Evolutionary conservation across 1,140 invertebrate genomes (phyloP).

Genomic region (Lepidostoma basale): DNA sequence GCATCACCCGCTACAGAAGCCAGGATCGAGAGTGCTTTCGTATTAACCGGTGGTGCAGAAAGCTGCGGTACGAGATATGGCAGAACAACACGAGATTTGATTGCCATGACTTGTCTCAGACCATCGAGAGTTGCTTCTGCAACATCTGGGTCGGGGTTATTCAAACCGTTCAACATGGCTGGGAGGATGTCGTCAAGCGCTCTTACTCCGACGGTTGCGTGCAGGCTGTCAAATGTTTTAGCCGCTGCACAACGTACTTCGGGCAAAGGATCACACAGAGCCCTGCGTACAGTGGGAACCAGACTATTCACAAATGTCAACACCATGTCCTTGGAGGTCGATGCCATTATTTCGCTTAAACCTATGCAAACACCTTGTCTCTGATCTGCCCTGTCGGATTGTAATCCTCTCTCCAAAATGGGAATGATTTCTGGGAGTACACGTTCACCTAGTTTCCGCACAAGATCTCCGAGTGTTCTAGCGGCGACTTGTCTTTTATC

Average conservation of each 20-base stretch:
- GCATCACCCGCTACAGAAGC: slow-evolving; percentile 93
- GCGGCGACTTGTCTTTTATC: slow-evolving; percentile 97
- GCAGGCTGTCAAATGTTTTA: slow-evolving; percentile 94
- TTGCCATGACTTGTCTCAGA: slow-evolving; percentile 94
- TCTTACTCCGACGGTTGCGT: slow-evolving; percentile 90
- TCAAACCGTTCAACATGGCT: slow-evolving; percentile 83
- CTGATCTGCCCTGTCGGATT: slow-evolving; percentile 90
- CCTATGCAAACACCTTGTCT: slow-evolving; percentile 98
- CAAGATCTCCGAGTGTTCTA: slow-evolving; percentile 94
- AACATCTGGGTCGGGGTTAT: slow-evolving; percentile 73
- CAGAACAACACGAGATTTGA: slow-evolving; percentile 93
- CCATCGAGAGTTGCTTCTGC: slow-evolving; percentile 92
- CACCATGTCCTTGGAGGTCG: slow-evolving; percentile 94
- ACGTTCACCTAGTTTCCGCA: slow-evolving; percentile 95
- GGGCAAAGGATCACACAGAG: slow-evolving; percentile 89
- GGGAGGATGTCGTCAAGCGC: slow-evolving; percentile 98
- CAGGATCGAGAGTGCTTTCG: slow-evolving; percentile 89
- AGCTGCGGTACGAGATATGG: slow-evolving; percentile 96
- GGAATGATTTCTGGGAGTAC: slow-evolving; percentile 98
- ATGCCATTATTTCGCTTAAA: slow-evolving; percentile 96
- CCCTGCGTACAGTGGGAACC: slow-evolving; percentile 95
- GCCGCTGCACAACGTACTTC: slow-evolving; percentile 94
- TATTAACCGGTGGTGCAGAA: slow-evolving; percentile 86
- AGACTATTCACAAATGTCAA: slow-evolving; percentile 92
- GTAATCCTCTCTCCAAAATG: slow-evolving; percentile 91